Conservation (phyloP, 2,113 vertebrate genomes). For the Malurus alboscapulatus region DNA sequence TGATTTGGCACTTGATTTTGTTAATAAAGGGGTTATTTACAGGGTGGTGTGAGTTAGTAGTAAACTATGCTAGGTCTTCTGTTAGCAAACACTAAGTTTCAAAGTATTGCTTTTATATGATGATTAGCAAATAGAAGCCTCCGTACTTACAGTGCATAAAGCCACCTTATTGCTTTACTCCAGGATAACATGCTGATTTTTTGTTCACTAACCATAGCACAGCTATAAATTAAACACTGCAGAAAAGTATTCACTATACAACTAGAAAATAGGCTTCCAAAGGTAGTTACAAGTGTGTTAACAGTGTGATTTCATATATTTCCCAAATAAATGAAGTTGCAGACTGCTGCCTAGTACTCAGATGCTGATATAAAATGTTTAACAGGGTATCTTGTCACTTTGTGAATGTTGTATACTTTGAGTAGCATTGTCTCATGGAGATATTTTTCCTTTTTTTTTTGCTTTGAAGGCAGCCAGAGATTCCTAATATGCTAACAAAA, state of each 20-base stretch:
- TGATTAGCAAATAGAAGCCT: conserved; percentile 72
- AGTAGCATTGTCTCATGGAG: conserved; percentile 1
- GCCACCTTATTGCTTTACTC: conserved; percentile 78
- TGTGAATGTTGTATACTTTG: background rate
- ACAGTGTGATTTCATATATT: conserved; percentile 61
- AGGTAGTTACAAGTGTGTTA: conserved; percentile 70
- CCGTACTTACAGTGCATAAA: conserved; percentile 70
- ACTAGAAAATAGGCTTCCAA: conserved; percentile 70
- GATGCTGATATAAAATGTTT: conserved; percentile 43
- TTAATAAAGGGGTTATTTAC: conserved; percentile 70
- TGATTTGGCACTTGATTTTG: conserved; percentile 76
- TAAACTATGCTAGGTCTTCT: conserved; percentile 69
- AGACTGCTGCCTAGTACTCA: conserved; percentile 60
- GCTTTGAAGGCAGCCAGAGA: conserved; percentile 44
- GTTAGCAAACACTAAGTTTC: conserved; percentile 89
- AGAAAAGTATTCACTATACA: conserved; percentile 65
- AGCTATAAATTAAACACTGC: conserved; percentile 72
- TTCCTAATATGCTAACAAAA: conserved; percentile 31
- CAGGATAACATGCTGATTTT: conserved; percentile 70
- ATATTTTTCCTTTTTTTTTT: conserved; percentile 16
- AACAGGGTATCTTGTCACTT: conserved; percentile 53
- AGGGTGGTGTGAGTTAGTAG: conserved; percentile 68
- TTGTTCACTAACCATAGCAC: conserved; percentile 73
- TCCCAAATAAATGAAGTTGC: conserved; percentile 60
- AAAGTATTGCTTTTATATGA: conserved; percentile 73